Evolutionary conservation across 2,113 vertebrate genomes (phyloP).

Genomic region (Zosterops japonicus): DNA sequence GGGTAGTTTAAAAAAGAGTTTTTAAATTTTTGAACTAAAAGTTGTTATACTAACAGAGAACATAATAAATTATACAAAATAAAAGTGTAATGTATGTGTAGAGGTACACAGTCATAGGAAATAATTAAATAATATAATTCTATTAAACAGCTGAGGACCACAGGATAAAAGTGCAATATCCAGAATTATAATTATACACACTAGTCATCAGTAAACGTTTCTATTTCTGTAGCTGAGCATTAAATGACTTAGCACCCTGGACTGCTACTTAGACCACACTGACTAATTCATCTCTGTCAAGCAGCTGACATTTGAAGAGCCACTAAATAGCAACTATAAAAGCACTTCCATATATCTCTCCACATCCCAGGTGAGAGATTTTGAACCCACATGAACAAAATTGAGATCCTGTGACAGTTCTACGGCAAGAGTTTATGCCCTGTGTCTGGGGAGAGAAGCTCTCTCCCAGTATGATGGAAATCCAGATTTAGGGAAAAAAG

Average conservation of each 20-base stretch:
- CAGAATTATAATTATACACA: not conserved
- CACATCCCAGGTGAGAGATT: not conserved
- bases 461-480: not conserved
- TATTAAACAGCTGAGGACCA: not conserved
- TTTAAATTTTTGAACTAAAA: not conserved
- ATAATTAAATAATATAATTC: not conserved
- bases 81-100: not conserved
- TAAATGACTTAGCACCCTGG: conserved; percentile 38
- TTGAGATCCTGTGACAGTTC: not conserved
- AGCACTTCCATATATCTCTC: not conserved
- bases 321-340: not conserved
- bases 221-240: conserved; percentile 12
- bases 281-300: not conserved
- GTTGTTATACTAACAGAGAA: not conserved
- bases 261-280: not conserved
- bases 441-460: not conserved
- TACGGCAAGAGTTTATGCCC: not conserved
- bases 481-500: not conserved
- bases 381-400: not conserved
- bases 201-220: not conserved
- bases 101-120: not conserved
- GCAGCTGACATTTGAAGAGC: not conserved
- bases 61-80: not conserved
- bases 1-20: not conserved
- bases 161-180: not conserved